Conservation (phyloP, 2,888 invertebrate species). For the Protophormia terraenovae region DNA sequence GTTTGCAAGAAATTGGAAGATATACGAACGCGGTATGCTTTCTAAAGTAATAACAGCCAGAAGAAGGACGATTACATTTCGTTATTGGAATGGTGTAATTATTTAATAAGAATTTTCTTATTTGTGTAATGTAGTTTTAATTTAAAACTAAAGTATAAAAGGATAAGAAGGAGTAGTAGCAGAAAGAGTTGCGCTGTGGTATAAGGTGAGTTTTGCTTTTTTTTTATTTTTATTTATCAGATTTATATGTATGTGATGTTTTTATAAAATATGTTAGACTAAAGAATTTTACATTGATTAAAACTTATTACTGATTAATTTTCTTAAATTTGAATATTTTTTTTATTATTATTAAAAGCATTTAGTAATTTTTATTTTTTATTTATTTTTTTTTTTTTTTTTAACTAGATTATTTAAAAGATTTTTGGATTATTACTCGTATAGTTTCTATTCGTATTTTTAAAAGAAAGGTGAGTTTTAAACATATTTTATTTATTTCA, state of each 20-base stretch:
- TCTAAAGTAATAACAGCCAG: slow-evolving; percentile 88
- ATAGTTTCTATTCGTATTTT: background rate
- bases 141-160: too few species aligned
- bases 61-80: too few species aligned
- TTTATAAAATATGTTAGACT: slow-evolving; percentile 71
- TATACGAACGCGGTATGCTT: slow-evolving; percentile 98
- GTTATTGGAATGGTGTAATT: background rate
- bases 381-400: background rate
- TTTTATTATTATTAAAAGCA: background rate
- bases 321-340: background rate
- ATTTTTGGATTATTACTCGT: background rate
- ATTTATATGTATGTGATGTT: slow-evolving; percentile 62
- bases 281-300: slow-evolving; percentile 66
- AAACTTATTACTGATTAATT: slow-evolving; percentile 39
- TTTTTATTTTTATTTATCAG: background rate
- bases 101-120: slow-evolving; percentile 10
- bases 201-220: background rate
- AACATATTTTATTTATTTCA: background rate
- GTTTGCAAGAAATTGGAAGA: slow-evolving; percentile 99
- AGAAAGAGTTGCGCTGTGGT: background rate
- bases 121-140: too few species aligned
- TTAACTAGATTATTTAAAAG: slow-evolving; percentile 30
- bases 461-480: slow-evolving; percentile 34
- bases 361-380: background rate
- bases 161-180: too few species aligned